phyloP scores from a whole-genome alignment of 2,113 vertebrate genomes.

The Corythoichthys intestinalis region DNA sequence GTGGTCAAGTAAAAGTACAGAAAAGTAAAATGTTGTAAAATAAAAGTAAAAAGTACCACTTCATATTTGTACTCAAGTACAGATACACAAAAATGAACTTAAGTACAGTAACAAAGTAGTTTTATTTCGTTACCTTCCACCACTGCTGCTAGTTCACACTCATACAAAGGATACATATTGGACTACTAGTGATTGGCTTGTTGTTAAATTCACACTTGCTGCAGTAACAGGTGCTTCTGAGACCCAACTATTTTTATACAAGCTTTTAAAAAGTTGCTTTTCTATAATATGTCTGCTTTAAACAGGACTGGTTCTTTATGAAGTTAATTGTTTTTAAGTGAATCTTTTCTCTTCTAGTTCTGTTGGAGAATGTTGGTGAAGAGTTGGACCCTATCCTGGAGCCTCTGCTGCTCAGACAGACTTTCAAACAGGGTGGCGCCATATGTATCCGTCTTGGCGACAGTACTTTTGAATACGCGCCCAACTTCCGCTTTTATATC shows the following conservation, averaged over 20 bases:
- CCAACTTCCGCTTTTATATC: constrained; percentile 86
- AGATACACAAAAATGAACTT: too few relatives aligned
- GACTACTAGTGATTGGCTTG: background rate
- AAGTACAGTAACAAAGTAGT: too few relatives aligned
- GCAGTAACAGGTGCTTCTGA: background rate
- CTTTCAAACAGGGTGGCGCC: constrained; percentile 83
- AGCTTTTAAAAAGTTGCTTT: background rate
- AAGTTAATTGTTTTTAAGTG: background rate
- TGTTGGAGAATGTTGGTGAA: constrained; percentile 85
- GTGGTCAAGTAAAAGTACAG: too few relatives aligned
- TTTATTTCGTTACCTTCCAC: too few relatives aligned
- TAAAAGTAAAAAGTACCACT: too few relatives aligned
- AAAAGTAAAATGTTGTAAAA: too few relatives aligned
- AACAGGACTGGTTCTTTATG: background rate
- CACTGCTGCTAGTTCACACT: too few relatives aligned
- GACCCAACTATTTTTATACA: background rate
- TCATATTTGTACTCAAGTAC: too few relatives aligned
- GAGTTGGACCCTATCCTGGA: constrained; percentile 87
- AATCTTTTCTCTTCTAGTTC: constrained; percentile 63
- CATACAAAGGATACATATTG: too few relatives aligned
- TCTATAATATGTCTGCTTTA: background rate
- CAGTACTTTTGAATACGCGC: constrained; percentile 78
- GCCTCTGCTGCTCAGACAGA: constrained; percentile 84
- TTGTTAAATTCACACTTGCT: background rate
- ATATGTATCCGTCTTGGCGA: constrained; percentile 84